Evolutionary conservation across 2,888 invertebrate genomes (phyloP), one percentile per base, ranked within the genome.

Genomic region (Noctua janthe): DNA sequence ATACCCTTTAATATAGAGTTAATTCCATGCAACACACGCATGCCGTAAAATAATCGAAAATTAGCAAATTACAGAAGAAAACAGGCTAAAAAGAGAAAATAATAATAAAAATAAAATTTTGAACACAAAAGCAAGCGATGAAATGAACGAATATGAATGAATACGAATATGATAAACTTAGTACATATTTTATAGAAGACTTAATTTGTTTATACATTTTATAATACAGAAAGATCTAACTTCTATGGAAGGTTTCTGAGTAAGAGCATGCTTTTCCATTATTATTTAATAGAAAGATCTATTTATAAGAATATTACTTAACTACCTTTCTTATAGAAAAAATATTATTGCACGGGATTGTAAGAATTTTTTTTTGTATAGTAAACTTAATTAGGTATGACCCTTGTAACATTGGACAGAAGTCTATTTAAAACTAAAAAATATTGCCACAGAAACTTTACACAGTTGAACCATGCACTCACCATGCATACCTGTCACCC

Each of bases 71-170:
- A 92, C 83, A 88, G 85, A 93, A 93, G 91, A 92, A 91, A 88
- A 89, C 56, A 89, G 89, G 91, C 89, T 51, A 88, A 88, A 71
- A 91, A 66, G 49, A 82, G 87, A 70, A 89, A 85, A 89, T 85
- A 81, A 85, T 89, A 87, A 89, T 86, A 83, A 84, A 85, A 85
- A 88, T n/a, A 73, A 85, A 88, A 87, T 87, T 78, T 84, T 75
- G 76, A 93, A 94, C 93, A 95, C 94, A 95, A 89, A 94, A 95
- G 95, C 95, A 94, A 95, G 95, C 95, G 87, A 95, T 95, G 95
- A 83, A 82, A 87, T 94, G 93, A 89, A 86, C 87, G 91, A 88
- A 78, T 73, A 76, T 73, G 80, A 80, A 73, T 75, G 85, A 70
- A 79, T 64, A 51, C n/a, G 11, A 56, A 56, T 74, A 72, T 80